A percentile compares a stretch with the other conserved stretches of the same genome.
phyloP scores from a whole-genome alignment of 2,113 vertebrate genomes.

The Callospermophilus lateralis region DNA sequence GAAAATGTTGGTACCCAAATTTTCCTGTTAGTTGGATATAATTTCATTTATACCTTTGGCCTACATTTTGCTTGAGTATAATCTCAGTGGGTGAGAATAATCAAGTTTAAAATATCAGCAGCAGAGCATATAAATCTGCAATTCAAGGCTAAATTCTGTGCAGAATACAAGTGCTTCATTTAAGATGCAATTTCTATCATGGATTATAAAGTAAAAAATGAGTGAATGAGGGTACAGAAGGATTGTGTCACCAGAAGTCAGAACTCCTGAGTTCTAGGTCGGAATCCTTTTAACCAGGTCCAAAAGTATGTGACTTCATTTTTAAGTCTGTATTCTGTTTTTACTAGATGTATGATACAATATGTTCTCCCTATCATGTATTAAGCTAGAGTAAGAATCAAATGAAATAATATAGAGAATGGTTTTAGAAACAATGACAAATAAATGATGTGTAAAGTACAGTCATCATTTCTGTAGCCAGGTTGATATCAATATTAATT shows the following conservation, averaged over 20 bases:
- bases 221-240: background rate
- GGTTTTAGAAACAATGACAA: background rate
- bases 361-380: background rate
- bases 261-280: background rate
- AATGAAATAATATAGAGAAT: slow-evolving; percentile 3
- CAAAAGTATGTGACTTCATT: background rate
- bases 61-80: background rate
- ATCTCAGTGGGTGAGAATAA: background rate
- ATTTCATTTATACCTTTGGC: background rate
- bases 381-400: background rate
- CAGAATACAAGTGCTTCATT: background rate
- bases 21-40: background rate
- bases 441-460: background rate
- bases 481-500: background rate
- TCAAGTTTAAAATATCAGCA: background rate
- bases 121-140: background rate
- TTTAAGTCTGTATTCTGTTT: background rate
- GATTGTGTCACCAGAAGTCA: background rate
- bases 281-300: background rate
- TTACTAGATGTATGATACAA: background rate
- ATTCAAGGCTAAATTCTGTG: background rate
- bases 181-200: background rate
- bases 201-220: background rate
- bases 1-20: background rate
- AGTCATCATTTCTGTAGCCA: background rate